Base-by-base conservation (phyloP, 2,113 vertebrate species). In the Colistium nudipinnis region DNA sequence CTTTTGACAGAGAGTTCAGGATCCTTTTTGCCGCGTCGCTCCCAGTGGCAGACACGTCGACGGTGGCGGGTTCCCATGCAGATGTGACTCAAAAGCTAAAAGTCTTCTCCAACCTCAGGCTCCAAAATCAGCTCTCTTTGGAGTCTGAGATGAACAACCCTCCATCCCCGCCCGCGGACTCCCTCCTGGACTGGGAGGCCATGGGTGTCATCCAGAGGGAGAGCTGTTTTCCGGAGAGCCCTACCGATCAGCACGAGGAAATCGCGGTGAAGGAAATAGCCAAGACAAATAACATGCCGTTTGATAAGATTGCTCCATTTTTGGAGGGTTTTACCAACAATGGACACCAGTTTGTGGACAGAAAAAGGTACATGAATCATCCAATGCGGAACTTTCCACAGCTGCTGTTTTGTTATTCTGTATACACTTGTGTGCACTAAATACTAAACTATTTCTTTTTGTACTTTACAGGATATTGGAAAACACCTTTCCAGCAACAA, bases 1-100 rank as follows among this genome's bases (percentile, higher is more conserved):
- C 82, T 1, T 94, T 94, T n/a, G 93, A 94, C 41, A 56, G 7
- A 27, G 92, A 94, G 81, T 94, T 94, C 74, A 87, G 93, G 55
- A 88, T 78, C 49, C 91, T 94, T 9, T 94, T 90, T n/a, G 93
- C 93, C 0, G 85, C 81, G 14, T 94, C 93, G 0, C 22, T 73
- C 11, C 90, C 91, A 0, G 39, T 88, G n/a, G 68, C 86, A 3
- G 86, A 90, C 4, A 41, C 53, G 0, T 69, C 78, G 69, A 84
- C 47, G 35, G n/a, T 11, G 4, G 11, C 39, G 3, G 54, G 3
- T 1, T 20, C 24, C 20, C 55, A 28, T 0, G 6, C 16, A 2
- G 52, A 74, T 7, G 13, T 17, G 9, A 4, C 51, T 20, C 47
- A 76, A 43, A 64, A 54, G 27, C 63, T 66, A 1, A 70, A 44